These are phyloP conservation scores for Coelopa pilipes DNA, from an alignment of 2,888 invertebrate genomes.

Conservation along the genomic window DNA sequence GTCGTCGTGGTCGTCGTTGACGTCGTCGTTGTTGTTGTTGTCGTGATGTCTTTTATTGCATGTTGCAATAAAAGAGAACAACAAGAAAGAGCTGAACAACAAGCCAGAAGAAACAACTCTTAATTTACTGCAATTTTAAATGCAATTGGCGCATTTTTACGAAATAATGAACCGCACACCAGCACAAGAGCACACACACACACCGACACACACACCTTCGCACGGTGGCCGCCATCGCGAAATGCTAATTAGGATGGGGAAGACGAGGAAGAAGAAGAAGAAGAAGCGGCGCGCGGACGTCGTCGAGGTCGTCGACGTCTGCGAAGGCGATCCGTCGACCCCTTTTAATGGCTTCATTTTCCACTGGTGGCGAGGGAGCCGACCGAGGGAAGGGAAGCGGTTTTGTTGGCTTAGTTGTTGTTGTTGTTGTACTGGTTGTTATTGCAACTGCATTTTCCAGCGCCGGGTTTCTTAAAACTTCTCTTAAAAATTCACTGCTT, in stretches of 20 bases:
- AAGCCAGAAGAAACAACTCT: neutral
- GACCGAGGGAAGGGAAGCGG: too few relatives aligned
- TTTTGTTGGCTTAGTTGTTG: too few relatives aligned
- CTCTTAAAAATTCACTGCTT: too few relatives aligned
- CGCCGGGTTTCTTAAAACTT: too few relatives aligned
- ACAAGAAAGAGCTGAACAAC: too few relatives aligned
- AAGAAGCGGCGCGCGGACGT: neutral
- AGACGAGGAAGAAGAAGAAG: neutral
- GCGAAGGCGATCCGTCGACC: too few relatives aligned
- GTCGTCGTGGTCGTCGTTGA: too few relatives aligned
- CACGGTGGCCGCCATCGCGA: neutral
- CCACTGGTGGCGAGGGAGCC: neutral
- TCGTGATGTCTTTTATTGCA: neutral
- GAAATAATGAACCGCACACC: neutral
- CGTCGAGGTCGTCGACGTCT: too few relatives aligned
- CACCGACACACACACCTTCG: neutral
- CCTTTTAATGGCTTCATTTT: neutral
- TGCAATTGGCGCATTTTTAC: neutral
- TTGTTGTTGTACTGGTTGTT: neutral
- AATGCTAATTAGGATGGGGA: conserved; percentile 4
- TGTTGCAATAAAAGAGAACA: neutral
- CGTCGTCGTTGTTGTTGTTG: too few relatives aligned
- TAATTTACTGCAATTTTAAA: conserved; percentile 8
- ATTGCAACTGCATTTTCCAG: neutral
- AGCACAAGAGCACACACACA: conserved; percentile 30